Percentiles rank a stretch among this genome's conserved stretches.
Evolutionary conservation across 1,140 invertebrate species (phyloP).

Genomic region (Lysiphlebus fabarum): DNA sequence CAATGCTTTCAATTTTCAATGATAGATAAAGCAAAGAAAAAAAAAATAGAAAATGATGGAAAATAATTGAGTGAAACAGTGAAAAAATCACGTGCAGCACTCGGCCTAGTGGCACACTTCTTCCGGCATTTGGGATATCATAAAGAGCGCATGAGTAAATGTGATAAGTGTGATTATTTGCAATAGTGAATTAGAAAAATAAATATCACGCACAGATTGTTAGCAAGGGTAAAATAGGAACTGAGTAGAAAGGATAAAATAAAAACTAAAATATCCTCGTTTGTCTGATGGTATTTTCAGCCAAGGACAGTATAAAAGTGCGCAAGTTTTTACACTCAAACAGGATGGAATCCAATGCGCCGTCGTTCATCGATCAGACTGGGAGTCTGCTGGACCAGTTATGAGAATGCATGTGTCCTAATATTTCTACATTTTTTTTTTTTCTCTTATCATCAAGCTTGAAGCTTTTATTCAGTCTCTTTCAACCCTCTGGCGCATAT

Average conservation of each 20-base stretch:
- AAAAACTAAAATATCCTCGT: conserved; percentile 29
- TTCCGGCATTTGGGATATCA: conserved; percentile 37
- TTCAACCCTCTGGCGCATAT: too few species aligned
- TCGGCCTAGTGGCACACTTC: conserved; percentile 50
- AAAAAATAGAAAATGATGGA: background rate
- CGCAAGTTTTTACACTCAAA: conserved; percentile 36
- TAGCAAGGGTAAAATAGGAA: conserved; percentile 39
- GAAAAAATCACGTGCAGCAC: conserved; percentile 43
- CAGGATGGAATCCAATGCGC: conserved; percentile 47
- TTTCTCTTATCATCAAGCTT: too few species aligned
- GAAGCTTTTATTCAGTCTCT: too few species aligned
- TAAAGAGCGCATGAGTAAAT: conserved; percentile 14
- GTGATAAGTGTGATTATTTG: background rate
- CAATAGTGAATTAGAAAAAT: conserved; percentile 6
- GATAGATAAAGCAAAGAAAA: conserved; percentile 6
- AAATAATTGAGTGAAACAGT: conserved; percentile 2
- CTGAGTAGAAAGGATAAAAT: conserved; percentile 35
- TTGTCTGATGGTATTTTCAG: conserved; percentile 12
- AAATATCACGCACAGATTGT: conserved; percentile 28
- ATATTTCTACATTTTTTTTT: too few species aligned
- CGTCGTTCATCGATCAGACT: conserved; percentile 54
- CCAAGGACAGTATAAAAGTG: conserved; percentile 36
- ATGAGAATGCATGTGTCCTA: too few species aligned
- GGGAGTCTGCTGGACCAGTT: conserved; percentile 54
- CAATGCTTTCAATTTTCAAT: background rate